A percentile compares a stretch with the other conserved stretches of the same genome.
Evolutionary conservation across 2,888 invertebrate species (phyloP).

Genomic region (Drosophila prostipennis): DNA sequence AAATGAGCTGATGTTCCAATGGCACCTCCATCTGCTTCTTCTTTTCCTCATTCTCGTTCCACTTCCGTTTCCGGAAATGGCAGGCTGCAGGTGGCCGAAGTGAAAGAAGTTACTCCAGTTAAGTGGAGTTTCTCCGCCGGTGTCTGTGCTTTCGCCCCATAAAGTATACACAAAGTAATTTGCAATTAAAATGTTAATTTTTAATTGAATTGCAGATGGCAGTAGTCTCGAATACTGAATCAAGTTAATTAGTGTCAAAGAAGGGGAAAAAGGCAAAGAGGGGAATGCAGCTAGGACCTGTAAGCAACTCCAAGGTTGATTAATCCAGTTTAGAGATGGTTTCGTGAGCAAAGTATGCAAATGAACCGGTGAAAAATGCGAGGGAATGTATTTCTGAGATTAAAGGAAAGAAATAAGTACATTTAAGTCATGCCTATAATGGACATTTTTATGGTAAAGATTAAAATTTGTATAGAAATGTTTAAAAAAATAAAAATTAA

Average conservation of each 20-base stretch:
- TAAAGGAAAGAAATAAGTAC: no score
- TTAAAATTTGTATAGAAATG: no score
- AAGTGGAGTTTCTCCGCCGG: constrained; percentile 35
- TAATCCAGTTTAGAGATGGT: constrained; percentile 22
- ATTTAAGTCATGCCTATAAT: no score
- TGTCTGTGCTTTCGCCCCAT: constrained; percentile 25
- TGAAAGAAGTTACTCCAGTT: constrained; percentile 50
- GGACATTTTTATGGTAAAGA: no score
- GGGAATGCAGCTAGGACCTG: not conserved
- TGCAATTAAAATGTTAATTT: constrained; percentile 82
- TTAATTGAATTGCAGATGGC: constrained; percentile 73
- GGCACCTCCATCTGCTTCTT: constrained; percentile 9
- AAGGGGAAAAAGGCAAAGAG: not conserved
- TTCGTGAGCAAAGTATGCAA: constrained; percentile 3
- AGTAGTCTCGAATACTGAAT: constrained; percentile 53
- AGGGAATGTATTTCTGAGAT: not conserved
- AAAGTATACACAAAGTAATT: constrained; percentile 68
- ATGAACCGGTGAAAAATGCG: not conserved
- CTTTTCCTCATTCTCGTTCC: not conserved
- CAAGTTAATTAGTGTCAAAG: constrained; percentile 61
- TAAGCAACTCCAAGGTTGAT: constrained; percentile 5
- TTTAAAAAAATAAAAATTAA: no score
- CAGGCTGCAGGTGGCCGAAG: constrained; percentile 21
- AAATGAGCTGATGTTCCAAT: constrained; percentile 50
- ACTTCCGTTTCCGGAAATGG: not conserved